Evolutionary conservation across 2,113 vertebrate genomes (phyloP).

Genomic region (Xiphophorus maculatus): DNA sequence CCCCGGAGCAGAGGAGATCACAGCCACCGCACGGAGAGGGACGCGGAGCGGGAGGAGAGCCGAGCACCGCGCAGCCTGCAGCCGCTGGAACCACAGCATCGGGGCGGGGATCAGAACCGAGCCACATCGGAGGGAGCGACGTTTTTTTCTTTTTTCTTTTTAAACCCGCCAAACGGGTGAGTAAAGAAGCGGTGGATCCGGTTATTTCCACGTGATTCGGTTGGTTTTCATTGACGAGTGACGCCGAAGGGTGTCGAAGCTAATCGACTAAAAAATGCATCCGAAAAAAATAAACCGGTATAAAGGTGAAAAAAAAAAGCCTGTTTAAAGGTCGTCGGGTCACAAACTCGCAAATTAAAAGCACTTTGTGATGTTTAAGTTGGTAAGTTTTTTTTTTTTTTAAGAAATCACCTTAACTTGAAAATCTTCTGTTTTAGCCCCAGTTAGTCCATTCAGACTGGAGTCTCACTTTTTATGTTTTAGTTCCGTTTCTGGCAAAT

Average conservation of each 20-base stretch:
- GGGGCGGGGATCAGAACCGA: conserved; percentile 2
- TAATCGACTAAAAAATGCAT: not conserved
- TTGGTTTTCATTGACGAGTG: not conserved
- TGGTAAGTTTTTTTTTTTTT: not conserved
- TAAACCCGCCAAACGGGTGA: conserved; percentile 48
- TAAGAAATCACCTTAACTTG: not conserved
- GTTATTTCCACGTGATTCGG: not conserved
- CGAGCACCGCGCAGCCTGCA: not conserved
- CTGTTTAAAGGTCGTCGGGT: not conserved
- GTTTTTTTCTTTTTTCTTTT: not conserved
- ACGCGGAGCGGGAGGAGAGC: conserved; percentile 20
- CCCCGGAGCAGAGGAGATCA: conserved; percentile 57
- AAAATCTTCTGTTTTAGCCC: not conserved
- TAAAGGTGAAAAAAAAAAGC: not conserved
- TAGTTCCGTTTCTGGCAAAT: not conserved
- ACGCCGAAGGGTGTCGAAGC: not conserved
- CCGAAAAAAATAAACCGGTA: not conserved
- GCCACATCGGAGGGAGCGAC: conserved; percentile 34
- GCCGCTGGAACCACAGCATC: conserved; percentile 30
- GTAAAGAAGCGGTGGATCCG: not conserved
- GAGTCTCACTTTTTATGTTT: not conserved
- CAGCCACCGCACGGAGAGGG: conserved; percentile 25
- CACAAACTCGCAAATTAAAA: conserved; percentile 11
- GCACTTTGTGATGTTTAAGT: conserved; percentile 1
- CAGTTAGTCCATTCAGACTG: not conserved